phyloP scores from a whole-genome alignment of 2,113 vertebrate species.

The Setophaga kirtlandii region DNA sequence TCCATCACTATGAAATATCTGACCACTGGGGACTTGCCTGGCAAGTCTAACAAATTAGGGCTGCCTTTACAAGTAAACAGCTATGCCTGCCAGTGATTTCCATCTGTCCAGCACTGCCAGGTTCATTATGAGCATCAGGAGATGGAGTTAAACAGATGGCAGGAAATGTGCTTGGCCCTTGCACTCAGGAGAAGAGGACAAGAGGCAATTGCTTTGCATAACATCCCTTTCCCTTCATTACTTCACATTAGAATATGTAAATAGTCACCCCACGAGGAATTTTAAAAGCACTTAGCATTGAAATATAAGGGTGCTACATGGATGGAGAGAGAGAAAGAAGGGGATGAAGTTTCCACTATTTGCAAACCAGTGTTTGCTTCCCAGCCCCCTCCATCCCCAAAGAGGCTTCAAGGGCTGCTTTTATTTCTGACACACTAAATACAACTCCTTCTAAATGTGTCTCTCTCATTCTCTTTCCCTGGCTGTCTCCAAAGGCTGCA shows the following conservation, averaged over 20 bases:
- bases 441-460: neutral
- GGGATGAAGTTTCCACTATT: conserved; percentile 21
- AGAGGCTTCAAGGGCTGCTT: conserved; percentile 36
- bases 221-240: conserved; percentile 62
- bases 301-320: conserved; percentile 32
- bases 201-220: conserved; percentile 47
- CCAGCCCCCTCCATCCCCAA: neutral
- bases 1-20: conserved; percentile 57
- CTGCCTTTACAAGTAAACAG: conserved; percentile 67
- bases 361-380: neutral
- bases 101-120: conserved; percentile 67
- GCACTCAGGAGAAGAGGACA: conserved; percentile 43
- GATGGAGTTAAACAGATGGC: conserved; percentile 71
- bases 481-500: conserved; percentile 11
- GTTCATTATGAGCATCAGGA: conserved; percentile 65
- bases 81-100: conserved; percentile 61
- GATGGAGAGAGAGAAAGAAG: neutral
- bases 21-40: conserved; percentile 62
- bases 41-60: conserved; percentile 68
- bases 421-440: conserved; percentile 28
- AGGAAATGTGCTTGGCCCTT: conserved; percentile 66
- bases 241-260: conserved; percentile 68
- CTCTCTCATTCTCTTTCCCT: conserved; percentile 2
- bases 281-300: conserved; percentile 40
- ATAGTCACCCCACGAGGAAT: conserved; percentile 24